Base-by-base conservation (phyloP, 2,113 vertebrate genomes). In the Dicentrarchus labrax region DNA sequence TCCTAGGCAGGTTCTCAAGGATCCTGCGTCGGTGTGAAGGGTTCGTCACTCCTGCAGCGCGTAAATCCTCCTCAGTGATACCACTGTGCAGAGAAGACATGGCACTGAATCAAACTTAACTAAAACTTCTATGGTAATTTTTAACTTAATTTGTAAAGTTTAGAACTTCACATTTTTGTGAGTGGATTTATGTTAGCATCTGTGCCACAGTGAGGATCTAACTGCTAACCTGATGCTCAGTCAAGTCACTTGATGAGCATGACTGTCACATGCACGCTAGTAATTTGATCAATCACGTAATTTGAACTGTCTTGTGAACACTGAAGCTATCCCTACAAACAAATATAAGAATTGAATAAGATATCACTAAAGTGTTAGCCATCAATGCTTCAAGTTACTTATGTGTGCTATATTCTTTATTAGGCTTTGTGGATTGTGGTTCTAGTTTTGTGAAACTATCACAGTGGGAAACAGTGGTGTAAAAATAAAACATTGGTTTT, bases 21-120 rank as follows among this genome's bases (percentile, higher is more conserved):
- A 94, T 83, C 83, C 91, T 92, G 76, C 83, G 83, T 41, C 94
- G 87, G 51, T 93, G 94, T 50, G 91, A 91, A 1, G 87, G 91
- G 77, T 94, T 96, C 3, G 70, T 91, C 43, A 94, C 88, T 47
- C 94, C 90, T 0, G 96, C 89, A 4, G 92, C 94, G 4, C 62
- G 76, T 41, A 94, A 84, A 62, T 96, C 95, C 66, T 95, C 94
- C 67, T 96, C 95, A 11, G 95, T 95, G 80, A 96, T 95, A 39
- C 92, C 95, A 72, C 95, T 96, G 87, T 64, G 64, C 41, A 87
- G 43, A 68, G 9, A 15, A 64, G 22, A 65, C 53, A 72, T 6
- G 30, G 6, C 12, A 24, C 4, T 8, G 8, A 74, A 38, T 19
- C 3, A 54, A 4, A 45, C 24, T 41, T 56, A 17, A 76, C 4